These are phyloP conservation scores for Melangyna quadrimaculata DNA, from an alignment of 2,888 invertebrate species.

Conservation along the genomic window DNA sequence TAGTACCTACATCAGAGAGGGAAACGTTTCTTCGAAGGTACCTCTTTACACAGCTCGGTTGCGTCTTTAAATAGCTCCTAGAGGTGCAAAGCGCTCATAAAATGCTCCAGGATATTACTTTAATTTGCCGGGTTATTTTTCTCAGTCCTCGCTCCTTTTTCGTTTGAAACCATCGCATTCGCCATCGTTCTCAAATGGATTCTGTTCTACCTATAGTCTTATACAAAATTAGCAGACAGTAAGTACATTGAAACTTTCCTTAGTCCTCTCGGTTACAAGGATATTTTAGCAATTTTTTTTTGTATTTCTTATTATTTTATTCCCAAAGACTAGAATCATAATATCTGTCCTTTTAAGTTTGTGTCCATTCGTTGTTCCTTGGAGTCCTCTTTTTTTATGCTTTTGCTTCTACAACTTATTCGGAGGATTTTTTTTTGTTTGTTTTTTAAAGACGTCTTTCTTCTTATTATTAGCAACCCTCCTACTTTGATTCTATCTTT, in stretches of 20 bases:
- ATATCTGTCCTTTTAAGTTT: constrained; percentile 26
- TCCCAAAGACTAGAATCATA: constrained; percentile 14
- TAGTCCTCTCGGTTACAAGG: constrained; percentile 13
- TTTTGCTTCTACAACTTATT: constrained; percentile 43
- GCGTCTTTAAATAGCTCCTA: constrained; percentile 51
- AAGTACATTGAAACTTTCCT: constrained; percentile 58
- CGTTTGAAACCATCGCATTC: not conserved
- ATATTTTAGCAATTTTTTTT: constrained; percentile 4
- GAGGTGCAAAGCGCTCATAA: constrained; percentile 59
- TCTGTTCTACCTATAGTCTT: constrained; percentile 13
- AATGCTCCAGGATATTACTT: constrained; percentile 59
- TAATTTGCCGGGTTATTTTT: constrained; percentile 47
- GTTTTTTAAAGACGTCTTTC: constrained; percentile 34
- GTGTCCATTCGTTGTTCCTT: constrained; percentile 1
- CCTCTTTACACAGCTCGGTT: not conserved
- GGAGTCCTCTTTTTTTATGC: not conserved
- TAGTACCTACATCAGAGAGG: not conserved
- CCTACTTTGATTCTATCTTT: constrained; percentile 24
- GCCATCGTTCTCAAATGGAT: constrained; percentile 37
- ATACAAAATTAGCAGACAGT: constrained; percentile 66
- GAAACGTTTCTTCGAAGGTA: constrained; percentile 34
- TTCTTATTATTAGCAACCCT: constrained; percentile 47
- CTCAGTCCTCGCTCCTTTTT: constrained; percentile 4
- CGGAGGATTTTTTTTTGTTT: constrained; percentile 44
- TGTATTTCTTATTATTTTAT: not conserved